Evolutionary conservation across 2,113 vertebrate genomes (phyloP).

Genomic region (Lichenostomus cassidix): DNA sequence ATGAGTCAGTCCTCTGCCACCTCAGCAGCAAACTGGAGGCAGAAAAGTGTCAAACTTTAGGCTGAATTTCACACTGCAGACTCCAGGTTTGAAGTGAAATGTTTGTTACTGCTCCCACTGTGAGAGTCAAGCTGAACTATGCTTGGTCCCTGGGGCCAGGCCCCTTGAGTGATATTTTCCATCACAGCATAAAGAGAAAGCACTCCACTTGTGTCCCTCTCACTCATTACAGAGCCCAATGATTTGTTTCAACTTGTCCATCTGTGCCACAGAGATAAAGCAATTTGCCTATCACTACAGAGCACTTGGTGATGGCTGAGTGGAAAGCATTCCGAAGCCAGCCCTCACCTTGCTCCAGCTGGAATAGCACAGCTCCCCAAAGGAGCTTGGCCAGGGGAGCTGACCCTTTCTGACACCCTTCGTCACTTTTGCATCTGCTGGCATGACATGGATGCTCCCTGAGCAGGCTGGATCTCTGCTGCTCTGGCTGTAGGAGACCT

Average conservation of each 20-base stretch:
- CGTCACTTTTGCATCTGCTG: not conserved
- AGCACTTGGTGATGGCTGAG: not conserved
- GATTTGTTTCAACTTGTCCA: constrained; percentile 45
- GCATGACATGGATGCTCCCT: rapidly evolving
- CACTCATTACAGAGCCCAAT: not conserved
- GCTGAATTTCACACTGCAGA: not conserved
- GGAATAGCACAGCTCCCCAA: not conserved
- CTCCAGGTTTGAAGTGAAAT: not conserved
- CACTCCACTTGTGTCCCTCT: not conserved
- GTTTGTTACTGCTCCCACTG: not conserved
- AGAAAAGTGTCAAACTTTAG: not conserved
- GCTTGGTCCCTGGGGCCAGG: not conserved
- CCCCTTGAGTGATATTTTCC: not conserved
- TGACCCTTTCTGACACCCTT: not conserved
- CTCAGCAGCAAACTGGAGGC: not conserved
- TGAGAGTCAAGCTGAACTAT: not conserved
- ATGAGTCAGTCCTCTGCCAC: not conserved
- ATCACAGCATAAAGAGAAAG: not conserved
- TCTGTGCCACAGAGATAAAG: constrained; percentile 58
- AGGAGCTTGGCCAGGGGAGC: not conserved
- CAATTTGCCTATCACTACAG: constrained; percentile 22
- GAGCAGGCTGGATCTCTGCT: not conserved
- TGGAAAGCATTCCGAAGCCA: not conserved
- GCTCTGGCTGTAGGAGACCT: not conserved
- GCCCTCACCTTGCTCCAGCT: constrained; percentile 12